Evolutionary conservation across 1,140 invertebrate species (phyloP), one percentile per base, ranked within the genome.

Genomic region (Trichonephila clavata): DNA sequence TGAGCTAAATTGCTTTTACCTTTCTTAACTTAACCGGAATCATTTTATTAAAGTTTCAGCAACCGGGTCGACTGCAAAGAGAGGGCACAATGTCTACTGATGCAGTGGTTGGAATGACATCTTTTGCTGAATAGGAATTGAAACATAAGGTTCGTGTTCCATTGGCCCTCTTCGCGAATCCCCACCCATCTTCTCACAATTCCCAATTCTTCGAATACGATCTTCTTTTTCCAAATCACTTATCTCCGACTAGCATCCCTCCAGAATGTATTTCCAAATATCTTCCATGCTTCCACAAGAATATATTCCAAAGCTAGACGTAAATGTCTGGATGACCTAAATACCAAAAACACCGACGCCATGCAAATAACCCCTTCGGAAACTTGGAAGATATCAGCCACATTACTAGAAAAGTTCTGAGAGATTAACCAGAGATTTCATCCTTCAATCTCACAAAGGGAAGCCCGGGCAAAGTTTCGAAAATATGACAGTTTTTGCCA

Each of bases 401-500:
- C 71, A 77, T 39, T 16, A 18, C 27, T 77, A 5, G 32, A 77
- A 32, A 77, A 77, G 71, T 24, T 32, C 27, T 3, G 5, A 13
- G 71, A 77, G 32, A 77, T 77, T 77, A 77, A 7, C 27, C 71
- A 32, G 27, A 77, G 71, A 77, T 77, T 77, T 39, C 71, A 77
- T 77, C 71, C 39, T 77, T 77, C 71, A 77, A 39, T 77, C 32
- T 77, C 27, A 32, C n/a, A 39, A 77, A 77, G 18, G 27, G 71
- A 18, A 3, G 6, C 71, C 14, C 32, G 27, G 14, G 32, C 4
- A 6, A 77, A 77, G 71, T 81, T 81, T 90, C 77, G 50, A 50
- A 39, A 90, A 80, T 81, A 90, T 90, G 89, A 90, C 89, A 90
- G 89, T 90, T 90, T 90, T 90, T 81, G 57, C 57, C 24, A 39